Conservation (phyloP, 2,797 vertebrate species). For the Tiaroga cobitis region DNA sequence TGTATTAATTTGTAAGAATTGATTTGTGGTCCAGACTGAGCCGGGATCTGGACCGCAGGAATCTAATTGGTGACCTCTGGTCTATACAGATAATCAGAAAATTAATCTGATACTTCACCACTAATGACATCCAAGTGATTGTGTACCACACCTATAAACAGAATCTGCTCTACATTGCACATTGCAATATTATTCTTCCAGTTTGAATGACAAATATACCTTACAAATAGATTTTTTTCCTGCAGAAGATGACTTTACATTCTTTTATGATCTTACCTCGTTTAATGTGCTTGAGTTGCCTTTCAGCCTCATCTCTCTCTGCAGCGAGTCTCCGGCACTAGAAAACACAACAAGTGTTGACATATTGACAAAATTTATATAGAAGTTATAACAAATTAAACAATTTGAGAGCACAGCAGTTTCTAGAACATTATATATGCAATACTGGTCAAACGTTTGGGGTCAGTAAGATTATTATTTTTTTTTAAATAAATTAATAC, state of each 20-base stretch:
- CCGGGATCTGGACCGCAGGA: not conserved
- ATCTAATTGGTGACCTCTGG: not conserved
- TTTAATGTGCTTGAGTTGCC: conserved; percentile 84
- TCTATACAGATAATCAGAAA: not conserved
- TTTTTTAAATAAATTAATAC: not conserved
- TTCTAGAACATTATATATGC: not conserved
- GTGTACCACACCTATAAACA: not conserved
- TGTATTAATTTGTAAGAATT: not conserved
- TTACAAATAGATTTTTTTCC: too few relatives aligned
- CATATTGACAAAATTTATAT: not conserved
- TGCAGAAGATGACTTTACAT: not conserved
- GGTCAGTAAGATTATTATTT: not conserved
- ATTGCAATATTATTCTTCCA: not conserved
- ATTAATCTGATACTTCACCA: not conserved
- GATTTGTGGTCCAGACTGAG: not conserved
- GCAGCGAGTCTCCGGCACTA: conserved; percentile 77
- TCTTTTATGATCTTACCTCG: conserved; percentile 73
- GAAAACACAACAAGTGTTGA: conserved; percentile 34
- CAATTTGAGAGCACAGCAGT: not conserved
- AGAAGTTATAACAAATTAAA: not conserved
- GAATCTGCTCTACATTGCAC: not conserved
- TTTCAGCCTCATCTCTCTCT: conserved; percentile 80
- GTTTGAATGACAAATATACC: not conserved
- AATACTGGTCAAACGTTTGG: not conserved
- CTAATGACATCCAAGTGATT: not conserved